phyloP scores from a whole-genome alignment of 2,888 invertebrate genomes.

The Cephalotes varians region DNA sequence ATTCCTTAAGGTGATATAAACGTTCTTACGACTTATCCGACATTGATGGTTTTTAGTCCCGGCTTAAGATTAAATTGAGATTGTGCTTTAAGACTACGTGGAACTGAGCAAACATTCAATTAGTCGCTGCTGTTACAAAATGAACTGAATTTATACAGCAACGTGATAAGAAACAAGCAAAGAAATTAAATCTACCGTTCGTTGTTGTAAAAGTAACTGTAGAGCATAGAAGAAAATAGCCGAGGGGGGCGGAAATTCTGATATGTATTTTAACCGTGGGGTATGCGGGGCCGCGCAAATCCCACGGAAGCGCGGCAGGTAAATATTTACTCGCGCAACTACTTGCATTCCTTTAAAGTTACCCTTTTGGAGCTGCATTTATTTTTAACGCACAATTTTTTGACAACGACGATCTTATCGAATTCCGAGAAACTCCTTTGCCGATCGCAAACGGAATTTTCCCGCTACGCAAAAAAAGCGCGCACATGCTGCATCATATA shows the following conservation, averaged over 20 bases:
- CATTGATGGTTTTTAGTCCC: not conserved
- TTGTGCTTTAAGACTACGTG: not conserved
- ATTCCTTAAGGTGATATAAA: not conserved
- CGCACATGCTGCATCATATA: not conserved
- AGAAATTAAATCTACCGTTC: slow-evolving; percentile 42
- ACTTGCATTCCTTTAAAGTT: slow-evolving; percentile 46
- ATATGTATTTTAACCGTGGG: slow-evolving; percentile 52
- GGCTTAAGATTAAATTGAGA: slow-evolving; percentile 1
- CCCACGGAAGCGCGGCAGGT: slow-evolving; percentile 38
- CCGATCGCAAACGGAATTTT: slow-evolving; percentile 4
- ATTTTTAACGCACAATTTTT: slow-evolving; percentile 44
- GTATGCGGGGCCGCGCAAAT: slow-evolving; percentile 40
- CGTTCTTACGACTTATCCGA: slow-evolving; percentile 2
- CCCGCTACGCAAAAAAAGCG: not conserved
- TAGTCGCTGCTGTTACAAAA: slow-evolving; percentile 7
- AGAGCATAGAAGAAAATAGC: slow-evolving; percentile 16
- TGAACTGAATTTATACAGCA: not conserved
- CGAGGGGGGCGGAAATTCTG: slow-evolving; percentile 27
- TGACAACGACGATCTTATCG: slow-evolving; percentile 28
- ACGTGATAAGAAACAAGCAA: slow-evolving; percentile 11
- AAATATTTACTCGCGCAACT: slow-evolving; percentile 49
- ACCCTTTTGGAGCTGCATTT: slow-evolving; percentile 31
- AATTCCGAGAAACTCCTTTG: not conserved
- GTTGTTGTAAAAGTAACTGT: slow-evolving; percentile 23
- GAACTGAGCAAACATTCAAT: slow-evolving; percentile 3